Evolutionary conservation across 2,113 vertebrate species (phyloP).

Genomic region (cat (Felis catus)): DNA sequence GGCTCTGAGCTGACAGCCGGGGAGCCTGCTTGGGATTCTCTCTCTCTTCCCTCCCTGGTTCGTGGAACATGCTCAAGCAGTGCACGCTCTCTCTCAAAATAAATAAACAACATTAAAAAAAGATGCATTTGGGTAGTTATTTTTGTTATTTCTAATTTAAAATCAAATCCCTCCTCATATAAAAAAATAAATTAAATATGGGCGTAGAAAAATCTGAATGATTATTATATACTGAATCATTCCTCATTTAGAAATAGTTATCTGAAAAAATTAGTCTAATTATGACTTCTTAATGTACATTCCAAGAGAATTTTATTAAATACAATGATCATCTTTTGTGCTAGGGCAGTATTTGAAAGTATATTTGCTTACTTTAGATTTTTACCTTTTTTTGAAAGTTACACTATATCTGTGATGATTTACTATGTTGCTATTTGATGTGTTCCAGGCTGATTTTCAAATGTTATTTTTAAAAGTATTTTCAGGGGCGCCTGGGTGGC

Average conservation of each 20-base stretch:
- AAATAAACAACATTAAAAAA: neutral
- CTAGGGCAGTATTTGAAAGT: neutral
- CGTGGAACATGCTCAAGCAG: no score
- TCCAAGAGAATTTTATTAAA: neutral
- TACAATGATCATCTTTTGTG: neutral
- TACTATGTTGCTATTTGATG: neutral
- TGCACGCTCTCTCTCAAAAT: no score
- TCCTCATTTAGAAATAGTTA: neutral
- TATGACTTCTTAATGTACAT: neutral
- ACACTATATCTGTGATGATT: neutral
- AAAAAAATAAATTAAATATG: neutral
- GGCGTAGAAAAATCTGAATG: neutral
- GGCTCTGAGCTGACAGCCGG: no score
- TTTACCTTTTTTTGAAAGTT: neutral
- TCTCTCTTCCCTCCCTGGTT: no score
- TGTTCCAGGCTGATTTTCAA: neutral
- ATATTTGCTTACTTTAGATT: neutral
- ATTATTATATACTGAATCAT: neutral
- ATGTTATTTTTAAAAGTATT: neutral
- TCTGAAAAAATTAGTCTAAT: neutral
- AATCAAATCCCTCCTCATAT: neutral
- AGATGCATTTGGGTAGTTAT: neutral
- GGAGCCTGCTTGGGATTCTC: no score
- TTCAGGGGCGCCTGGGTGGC: no score
- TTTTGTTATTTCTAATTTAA: neutral